Percentiles rank a stretch among this genome's conserved stretches.
Evolutionary conservation across 2,113 vertebrate species (phyloP).

Genomic region (Takifugu bimaculatus): DNA sequence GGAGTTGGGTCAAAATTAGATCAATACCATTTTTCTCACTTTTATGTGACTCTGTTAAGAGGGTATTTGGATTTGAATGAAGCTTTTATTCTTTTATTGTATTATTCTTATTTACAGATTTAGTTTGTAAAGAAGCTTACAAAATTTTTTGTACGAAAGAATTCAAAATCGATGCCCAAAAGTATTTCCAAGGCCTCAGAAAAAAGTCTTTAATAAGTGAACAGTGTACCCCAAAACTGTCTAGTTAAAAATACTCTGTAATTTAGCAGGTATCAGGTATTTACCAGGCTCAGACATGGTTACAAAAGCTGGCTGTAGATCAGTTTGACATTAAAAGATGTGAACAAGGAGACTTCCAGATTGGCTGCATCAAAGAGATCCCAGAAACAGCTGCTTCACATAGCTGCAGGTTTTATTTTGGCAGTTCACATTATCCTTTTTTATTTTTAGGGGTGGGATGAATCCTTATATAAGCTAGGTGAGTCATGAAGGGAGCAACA

Average conservation of each 20-base stretch:
- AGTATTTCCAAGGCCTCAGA: too few species aligned
- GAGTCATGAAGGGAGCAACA: constrained; percentile 54
- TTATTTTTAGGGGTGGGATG: constrained; percentile 69
- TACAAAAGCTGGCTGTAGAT: constrained; percentile 4
- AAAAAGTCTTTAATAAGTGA: background rate
- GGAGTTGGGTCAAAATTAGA: too few species aligned
- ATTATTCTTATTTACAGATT: too few species aligned
- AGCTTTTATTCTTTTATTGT: too few species aligned
- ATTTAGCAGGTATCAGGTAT: background rate
- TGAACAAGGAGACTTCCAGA: constrained; percentile 14
- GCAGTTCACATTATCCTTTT: constrained; percentile 57
- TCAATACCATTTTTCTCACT: too few species aligned
- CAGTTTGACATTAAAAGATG: background rate
- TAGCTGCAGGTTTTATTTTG: constrained; percentile 52
- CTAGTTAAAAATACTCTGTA: background rate
- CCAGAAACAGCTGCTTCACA: constrained; percentile 55
- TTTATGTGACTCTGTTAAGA: too few species aligned
- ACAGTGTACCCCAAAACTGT: background rate
- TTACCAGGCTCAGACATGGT: background rate
- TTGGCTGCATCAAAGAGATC: constrained; percentile 50
- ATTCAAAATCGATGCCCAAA: too few species aligned
- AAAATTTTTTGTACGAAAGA: too few species aligned
- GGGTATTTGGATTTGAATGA: too few species aligned
- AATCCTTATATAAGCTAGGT: constrained; percentile 65
- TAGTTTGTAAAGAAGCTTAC: too few species aligned